Percentiles rank a stretch among this genome's conserved stretches.
Conservation (phyloP, 2,797 vertebrate genomes). For the Halcyon smyrnensis region DNA sequence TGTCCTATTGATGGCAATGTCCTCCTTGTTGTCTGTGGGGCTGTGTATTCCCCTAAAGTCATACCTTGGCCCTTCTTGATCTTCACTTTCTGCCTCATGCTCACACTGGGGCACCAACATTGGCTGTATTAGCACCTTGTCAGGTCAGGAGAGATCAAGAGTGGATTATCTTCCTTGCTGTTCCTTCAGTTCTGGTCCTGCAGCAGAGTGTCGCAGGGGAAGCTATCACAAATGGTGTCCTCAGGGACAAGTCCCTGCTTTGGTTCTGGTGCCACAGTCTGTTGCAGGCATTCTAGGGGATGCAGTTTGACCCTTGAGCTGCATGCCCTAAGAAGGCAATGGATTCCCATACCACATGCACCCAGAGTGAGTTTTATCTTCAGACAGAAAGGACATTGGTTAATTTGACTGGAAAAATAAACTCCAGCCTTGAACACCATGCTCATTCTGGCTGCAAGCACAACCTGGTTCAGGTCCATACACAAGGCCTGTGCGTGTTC, state of each 20-base stretch:
- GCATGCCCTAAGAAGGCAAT: neutral
- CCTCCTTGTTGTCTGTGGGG: neutral
- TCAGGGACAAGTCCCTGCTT: neutral
- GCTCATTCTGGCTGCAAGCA: neutral
- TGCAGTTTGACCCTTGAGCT: neutral
- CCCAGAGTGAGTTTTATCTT: neutral
- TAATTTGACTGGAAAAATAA: neutral
- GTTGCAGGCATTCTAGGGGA: fast-evolving
- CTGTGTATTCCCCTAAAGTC: neutral
- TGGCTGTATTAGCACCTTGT: fast-evolving
- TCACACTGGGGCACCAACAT: neutral
- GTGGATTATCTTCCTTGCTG: neutral
- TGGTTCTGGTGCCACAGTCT: neutral
- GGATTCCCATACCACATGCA: fast-evolving
- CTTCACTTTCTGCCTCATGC: neutral
- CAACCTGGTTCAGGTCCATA: fast-evolving
- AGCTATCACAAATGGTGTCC: neutral
- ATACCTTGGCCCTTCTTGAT: neutral
- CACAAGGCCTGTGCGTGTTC: fast-evolving
- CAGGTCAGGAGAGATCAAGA: neutral
- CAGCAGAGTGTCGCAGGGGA: neutral
- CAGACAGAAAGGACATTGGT: neutral
- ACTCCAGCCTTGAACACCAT: neutral
- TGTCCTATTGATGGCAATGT: neutral
- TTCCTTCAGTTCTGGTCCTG: neutral